Conservation (phyloP, 2,888 invertebrate species). For the Diadromus collaris region DNA sequence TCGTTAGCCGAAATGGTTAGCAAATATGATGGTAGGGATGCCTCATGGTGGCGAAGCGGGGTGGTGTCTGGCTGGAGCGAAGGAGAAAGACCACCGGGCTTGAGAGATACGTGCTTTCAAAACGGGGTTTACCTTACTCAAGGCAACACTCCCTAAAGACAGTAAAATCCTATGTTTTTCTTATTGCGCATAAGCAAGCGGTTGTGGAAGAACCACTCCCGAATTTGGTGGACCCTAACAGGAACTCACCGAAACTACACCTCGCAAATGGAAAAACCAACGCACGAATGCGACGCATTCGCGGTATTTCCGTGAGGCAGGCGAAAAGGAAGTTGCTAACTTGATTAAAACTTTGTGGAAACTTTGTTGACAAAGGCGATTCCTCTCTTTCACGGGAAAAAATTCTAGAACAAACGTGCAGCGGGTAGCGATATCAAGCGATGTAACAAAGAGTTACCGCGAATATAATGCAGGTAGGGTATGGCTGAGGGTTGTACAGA, state of each 20-base stretch:
- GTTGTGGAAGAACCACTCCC: no score
- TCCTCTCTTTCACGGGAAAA: slow-evolving; percentile 1
- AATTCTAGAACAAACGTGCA: slow-evolving; percentile 18
- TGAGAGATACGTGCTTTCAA: slow-evolving; percentile 1
- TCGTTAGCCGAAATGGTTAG: no score
- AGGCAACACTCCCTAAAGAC: not conserved
- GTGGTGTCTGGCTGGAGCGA: slow-evolving; percentile 20
- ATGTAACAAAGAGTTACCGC: slow-evolving; percentile 67
- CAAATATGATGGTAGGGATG: slow-evolving; percentile 28
- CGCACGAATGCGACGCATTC: not conserved
- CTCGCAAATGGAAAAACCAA: not conserved
- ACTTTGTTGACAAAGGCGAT: not conserved
- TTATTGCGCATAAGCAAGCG: not conserved
- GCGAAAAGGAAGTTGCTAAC: not conserved
- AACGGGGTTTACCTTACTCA: not conserved
- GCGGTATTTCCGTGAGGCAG: not conserved
- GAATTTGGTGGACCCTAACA: no score
- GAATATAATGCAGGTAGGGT: slow-evolving; percentile 70
- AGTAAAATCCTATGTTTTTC: not conserved
- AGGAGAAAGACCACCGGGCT: slow-evolving; percentile 5
- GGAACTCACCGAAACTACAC: not conserved
- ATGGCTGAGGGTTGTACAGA: slow-evolving; percentile 72
- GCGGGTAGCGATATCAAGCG: not conserved
- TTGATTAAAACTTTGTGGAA: slow-evolving; percentile 26
- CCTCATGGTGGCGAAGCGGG: slow-evolving; percentile 11